Evolutionary conservation across 2,797 vertebrate species (phyloP).

Genomic region (Picus viridis): DNA sequence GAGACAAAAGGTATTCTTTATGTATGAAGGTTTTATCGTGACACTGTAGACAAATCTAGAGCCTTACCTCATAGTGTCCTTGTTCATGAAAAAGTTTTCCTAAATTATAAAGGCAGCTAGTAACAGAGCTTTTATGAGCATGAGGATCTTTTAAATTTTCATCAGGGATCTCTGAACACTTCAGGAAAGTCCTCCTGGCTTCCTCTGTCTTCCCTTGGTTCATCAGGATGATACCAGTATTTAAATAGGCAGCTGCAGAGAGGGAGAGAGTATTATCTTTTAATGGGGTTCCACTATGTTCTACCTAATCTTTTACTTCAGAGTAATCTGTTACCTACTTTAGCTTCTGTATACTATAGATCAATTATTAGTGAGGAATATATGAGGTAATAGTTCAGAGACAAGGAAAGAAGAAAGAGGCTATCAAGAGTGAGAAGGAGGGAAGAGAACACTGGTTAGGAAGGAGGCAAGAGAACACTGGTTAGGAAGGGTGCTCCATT

Average conservation of each 20-base stretch:
- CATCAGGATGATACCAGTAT: slow-evolving; percentile 98
- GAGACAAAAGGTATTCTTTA: background rate
- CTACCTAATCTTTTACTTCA: background rate
- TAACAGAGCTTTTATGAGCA: slow-evolving; percentile 97
- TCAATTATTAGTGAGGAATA: background rate
- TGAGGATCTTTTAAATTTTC: slow-evolving; percentile 99
- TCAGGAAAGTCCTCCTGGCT: slow-evolving; percentile 92
- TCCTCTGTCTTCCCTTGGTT: slow-evolving; percentile 94
- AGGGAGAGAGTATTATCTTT: background rate
- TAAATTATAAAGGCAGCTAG: slow-evolving; percentile 98
- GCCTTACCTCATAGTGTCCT: slow-evolving; percentile 93
- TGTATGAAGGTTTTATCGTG: background rate
- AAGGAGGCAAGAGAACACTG: background rate
- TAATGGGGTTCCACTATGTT: background rate
- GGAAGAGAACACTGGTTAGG: background rate
- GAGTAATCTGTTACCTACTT: background rate
- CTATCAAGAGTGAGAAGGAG: background rate
- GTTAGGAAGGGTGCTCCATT: background rate
- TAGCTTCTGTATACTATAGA: background rate
- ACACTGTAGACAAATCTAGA: background rate
- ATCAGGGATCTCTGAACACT: slow-evolving; percentile 97
- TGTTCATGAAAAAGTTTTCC: slow-evolving; percentile 97
- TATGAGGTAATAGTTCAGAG: background rate
- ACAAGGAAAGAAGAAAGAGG: background rate
- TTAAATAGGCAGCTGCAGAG: slow-evolving; percentile 94